phyloP scores from a whole-genome alignment of 2,113 vertebrate genomes.

The Leucoraja erinaceus region DNA sequence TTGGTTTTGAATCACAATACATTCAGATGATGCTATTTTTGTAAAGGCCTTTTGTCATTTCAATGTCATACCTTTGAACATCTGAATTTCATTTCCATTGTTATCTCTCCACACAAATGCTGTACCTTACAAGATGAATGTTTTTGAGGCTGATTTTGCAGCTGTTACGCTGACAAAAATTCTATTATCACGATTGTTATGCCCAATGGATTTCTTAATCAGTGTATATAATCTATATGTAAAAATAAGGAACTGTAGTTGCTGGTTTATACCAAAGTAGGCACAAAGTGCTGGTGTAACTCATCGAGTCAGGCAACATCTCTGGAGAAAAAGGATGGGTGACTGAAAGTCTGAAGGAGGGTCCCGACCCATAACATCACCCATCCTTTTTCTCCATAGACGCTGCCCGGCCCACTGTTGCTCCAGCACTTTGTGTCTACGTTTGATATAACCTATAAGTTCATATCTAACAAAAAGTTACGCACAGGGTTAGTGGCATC shows the following conservation, averaged over 20 bases:
- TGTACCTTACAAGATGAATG: neutral
- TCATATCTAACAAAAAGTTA: neutral
- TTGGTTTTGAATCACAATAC: neutral
- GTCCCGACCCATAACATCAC: too few relatives aligned
- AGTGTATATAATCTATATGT: neutral
- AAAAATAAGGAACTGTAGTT: too few relatives aligned
- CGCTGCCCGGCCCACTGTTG: too few relatives aligned
- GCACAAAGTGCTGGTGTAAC: too few relatives aligned
- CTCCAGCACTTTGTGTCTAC: too few relatives aligned
- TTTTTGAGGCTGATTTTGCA: neutral
- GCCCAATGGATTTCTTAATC: neutral
- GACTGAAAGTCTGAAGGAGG: too few relatives aligned
- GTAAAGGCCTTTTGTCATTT: neutral
- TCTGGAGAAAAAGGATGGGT: too few relatives aligned
- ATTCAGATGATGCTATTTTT: neutral
- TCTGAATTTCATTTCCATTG: constrained; percentile 1
- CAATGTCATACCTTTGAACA: neutral
- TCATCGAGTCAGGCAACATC: too few relatives aligned
- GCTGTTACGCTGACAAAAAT: neutral
- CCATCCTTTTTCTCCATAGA: too few relatives aligned
- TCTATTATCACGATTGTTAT: neutral
- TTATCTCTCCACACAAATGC: neutral
- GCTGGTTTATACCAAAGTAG: too few relatives aligned
- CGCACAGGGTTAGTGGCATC: too few relatives aligned
- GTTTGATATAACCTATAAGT: too few relatives aligned